Evolutionary conservation across 2,113 vertebrate species (phyloP), one percentile per base, ranked within the genome.

Genomic region (Limnothrissa miodon): DNA sequence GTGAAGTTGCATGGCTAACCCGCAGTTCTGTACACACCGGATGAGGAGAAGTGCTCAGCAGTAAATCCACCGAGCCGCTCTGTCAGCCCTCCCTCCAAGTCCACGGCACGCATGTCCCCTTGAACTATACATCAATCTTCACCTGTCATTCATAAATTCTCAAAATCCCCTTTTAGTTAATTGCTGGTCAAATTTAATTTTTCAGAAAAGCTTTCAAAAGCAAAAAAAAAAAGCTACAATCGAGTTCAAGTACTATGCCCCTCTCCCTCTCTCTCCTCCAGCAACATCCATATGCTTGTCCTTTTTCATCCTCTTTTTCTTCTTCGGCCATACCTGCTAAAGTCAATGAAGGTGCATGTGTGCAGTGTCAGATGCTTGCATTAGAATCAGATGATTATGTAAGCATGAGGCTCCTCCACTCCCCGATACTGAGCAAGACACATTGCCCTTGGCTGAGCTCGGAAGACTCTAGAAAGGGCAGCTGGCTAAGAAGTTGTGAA

Each of bases 171-270:
- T 89, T 88, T 88, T 88, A 89, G 88, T 89, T 90, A 89, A 90
- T 90, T 89, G 88, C 87, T 82, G 80, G 46, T 84, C 39, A 89
- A 90, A 90, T 90, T 89, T 90, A 90, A 90, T 90, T 90, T 88
- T 84, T 89, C 86, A 78, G 87, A 89, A 89, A 90, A 88, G 89
- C 88, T 86, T 88, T 86, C 79, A 78, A 83, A 88, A 88, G 86
- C 81, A 33, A 74, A 74, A 62, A 7, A 62, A 56, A 19, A 21
- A 21, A 5, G 4, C 53, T 10, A 25, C 15, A 74, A 33, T 74
- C 66, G 36, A 74, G 66, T 74, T 74, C 66, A 39, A 33, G 66
- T 66, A 25, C 59, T 10, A 29, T 66, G 59, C 66, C 66, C 36
- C 13, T 74, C 66, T 74, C 66, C 66, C 66, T 74, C 13, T 74